phyloP scores from a whole-genome alignment of 2,113 vertebrate species.

The Loxodonta africana region DNA sequence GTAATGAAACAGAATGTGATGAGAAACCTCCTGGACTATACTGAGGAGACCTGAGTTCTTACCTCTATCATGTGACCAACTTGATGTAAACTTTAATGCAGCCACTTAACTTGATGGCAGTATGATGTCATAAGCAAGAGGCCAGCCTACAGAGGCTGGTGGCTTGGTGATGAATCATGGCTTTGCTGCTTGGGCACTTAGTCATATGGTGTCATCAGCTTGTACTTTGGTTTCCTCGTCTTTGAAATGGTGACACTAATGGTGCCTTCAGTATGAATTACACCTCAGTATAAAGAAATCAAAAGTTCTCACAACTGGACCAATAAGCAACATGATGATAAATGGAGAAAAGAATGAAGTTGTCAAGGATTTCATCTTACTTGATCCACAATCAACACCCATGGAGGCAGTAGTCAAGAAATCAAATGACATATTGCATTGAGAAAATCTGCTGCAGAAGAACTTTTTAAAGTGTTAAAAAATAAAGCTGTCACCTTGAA shows the following conservation, averaged over 20 bases:
- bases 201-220: rapidly evolving
- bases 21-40: not conserved
- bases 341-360: too few species aligned
- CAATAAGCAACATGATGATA: too few species aligned
- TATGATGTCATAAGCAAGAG: not conserved
- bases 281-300: too few species aligned
- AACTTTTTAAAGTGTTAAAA: too few species aligned
- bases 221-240: not conserved
- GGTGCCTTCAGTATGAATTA: too few species aligned
- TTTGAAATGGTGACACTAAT: not conserved
- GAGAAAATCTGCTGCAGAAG: too few species aligned
- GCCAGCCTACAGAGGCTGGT: not conserved
- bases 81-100: not conserved
- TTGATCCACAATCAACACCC: too few species aligned
- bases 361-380: too few species aligned
- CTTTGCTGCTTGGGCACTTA: not conserved
- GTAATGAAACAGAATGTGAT: not conserved
- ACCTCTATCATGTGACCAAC: not conserved
- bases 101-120: not conserved
- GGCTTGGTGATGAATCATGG: rapidly evolving
- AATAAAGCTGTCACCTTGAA: too few species aligned
- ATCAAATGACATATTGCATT: too few species aligned
- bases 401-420: too few species aligned
- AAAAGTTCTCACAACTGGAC: too few species aligned
- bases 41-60: not conserved